Base-by-base conservation (phyloP, 37 sponge, comb jelly and placozoan genomes). In the Halichondria panicea region DNA sequence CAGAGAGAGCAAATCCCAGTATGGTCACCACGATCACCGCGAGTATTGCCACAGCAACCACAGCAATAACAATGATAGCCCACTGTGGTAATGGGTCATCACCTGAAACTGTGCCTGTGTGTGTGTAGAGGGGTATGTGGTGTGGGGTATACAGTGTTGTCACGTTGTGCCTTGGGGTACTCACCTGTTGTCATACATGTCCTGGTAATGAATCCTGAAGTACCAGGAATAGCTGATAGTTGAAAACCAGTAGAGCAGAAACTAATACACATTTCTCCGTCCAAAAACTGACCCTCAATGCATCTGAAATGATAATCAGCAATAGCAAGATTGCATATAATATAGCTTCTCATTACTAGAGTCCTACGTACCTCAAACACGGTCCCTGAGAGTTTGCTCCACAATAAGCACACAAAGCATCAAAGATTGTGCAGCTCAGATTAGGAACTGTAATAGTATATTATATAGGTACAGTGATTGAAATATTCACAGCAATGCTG, bases 31-130 rank as follows among this genome's bases (percentile, higher is more conserved):
- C 44, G 4, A 53, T 27, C n/a, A n/a, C n/a, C n/a, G n/a, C n/a
- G n/a, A n/a, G n/a, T n/a, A n/a, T n/a, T n/a, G 48, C 50, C 24
- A 55, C 66, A 12, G 55, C 80, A 13, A 75, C 22, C n/a, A 75
- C 81, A 42, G 62, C 61, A 28, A 87, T 75, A 35, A 87, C 72
- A 43, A 83, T 83, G 40, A 83, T 40, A 35, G 84, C 70, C 84
- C 84, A 83, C 45, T 75, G 48, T 59, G 75, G 84, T 9, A 78
- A 2, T 66, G 12, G 53, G 4, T 24, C 9, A 1, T 68, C 35
- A 32, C 21, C 6, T 25, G 55, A 4, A 28, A 15, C 25, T 1
- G 37, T 48, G 7, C 7, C 52, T 27, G 34, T 48, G 52, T 18
- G 11, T 48, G 52, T 48, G 15, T 18, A 18, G 52, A 18, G 11